These are phyloP conservation scores for Hofmannophila pseudospretella DNA, from an alignment of 2,888 invertebrate genomes.

Conservation along the genomic window DNA sequence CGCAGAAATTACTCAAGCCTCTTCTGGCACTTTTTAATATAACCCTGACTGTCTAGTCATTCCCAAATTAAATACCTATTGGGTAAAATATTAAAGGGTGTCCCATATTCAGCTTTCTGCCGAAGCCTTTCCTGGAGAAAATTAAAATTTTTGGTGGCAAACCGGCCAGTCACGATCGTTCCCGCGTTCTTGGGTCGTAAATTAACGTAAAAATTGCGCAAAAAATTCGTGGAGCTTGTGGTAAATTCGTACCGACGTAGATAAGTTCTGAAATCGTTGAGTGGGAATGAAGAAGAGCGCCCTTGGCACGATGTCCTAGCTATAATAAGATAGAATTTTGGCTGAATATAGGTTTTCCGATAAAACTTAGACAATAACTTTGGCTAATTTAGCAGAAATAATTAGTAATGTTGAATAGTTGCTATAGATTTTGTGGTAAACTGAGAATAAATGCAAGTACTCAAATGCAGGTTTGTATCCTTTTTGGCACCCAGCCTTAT, in stretches of 20 bases:
- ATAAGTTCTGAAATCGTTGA: too few species aligned
- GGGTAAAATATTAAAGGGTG: conserved; percentile 1
- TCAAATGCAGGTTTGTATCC: too few species aligned
- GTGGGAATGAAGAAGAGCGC: too few species aligned
- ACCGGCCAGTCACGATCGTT: conserved; percentile 31
- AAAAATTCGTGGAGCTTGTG: conserved; percentile 11
- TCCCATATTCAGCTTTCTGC: background rate
- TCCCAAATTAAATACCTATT: conserved; percentile 1
- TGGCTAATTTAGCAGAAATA: too few species aligned
- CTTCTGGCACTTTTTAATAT: background rate
- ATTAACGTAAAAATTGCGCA: conserved; percentile 33
- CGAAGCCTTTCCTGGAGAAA: conserved; percentile 23
- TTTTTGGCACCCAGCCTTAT: too few species aligned
- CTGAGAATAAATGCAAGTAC: too few species aligned
- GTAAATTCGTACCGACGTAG: background rate
- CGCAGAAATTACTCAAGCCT: background rate
- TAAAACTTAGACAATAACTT: too few species aligned
- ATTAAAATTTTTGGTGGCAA: conserved; percentile 32
- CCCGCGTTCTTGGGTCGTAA: conserved; percentile 18
- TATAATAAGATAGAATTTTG: too few species aligned
- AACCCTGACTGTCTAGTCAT: conserved; percentile 1
- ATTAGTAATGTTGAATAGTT: too few species aligned
- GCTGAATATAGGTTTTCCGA: too few species aligned
- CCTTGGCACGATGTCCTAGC: too few species aligned
- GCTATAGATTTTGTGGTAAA: too few species aligned